phyloP scores from a whole-genome alignment of 2,888 invertebrate species.

The Ligdia adustata region DNA sequence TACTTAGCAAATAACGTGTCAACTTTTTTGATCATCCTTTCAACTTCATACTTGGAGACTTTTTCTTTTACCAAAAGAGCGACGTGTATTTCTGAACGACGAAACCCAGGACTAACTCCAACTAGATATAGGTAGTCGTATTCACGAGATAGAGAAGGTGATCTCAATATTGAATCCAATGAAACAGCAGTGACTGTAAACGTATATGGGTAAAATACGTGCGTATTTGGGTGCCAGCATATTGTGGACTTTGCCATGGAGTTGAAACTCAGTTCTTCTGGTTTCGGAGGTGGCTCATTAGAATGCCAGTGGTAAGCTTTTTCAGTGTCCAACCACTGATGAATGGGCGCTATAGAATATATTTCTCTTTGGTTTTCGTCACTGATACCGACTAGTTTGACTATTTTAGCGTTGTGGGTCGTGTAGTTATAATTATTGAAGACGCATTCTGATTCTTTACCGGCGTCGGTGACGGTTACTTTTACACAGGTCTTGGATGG shows the following conservation, averaged over 20 bases:
- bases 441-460: background rate
- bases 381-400: background rate
- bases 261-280: background rate
- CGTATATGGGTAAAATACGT: conserved; percentile 1
- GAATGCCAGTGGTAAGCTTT: background rate
- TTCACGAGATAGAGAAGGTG: background rate
- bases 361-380: background rate
- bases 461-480: background rate
- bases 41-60: background rate
- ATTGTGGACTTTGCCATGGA: conserved; percentile 6
- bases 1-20: background rate
- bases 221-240: conserved; percentile 1
- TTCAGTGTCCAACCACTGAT: conserved; percentile 1
- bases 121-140: background rate
- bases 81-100: conserved; percentile 2
- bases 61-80: conserved; percentile 3
- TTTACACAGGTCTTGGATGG: background rate
- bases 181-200: background rate
- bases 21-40: background rate
- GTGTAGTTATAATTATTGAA: conserved; percentile 4
- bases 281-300: background rate
- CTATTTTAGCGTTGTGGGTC: background rate
- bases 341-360: background rate
- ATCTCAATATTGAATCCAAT: background rate
- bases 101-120: conserved; percentile 4